Evolutionary conservation across 2,888 invertebrate species (phyloP).

Genomic region (Lapara coniferarum): DNA sequence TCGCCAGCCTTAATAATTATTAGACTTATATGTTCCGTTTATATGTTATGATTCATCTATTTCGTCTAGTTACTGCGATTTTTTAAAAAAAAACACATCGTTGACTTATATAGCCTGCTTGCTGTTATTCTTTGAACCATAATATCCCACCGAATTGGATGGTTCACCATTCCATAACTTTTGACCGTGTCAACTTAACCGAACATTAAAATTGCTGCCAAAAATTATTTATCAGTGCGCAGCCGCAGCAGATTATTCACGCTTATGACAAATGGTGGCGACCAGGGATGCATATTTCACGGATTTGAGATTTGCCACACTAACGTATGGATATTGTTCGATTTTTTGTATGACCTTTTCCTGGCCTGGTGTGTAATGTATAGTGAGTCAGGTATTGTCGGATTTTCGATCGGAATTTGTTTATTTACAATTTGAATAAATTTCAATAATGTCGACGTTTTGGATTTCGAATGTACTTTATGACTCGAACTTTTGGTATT

Average conservation of each 20-base stretch:
- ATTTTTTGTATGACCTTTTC: slow-evolving; percentile 27
- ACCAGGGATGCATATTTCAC: slow-evolving; percentile 61
- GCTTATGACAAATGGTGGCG: slow-evolving; percentile 69
- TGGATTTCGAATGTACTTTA: too few relatives aligned
- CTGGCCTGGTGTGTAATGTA: not conserved
- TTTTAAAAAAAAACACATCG: too few relatives aligned
- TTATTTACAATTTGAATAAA: not conserved
- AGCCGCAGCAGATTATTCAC: slow-evolving; percentile 64
- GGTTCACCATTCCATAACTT: slow-evolving; percentile 34
- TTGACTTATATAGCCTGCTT: too few relatives aligned
- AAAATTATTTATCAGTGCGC: slow-evolving; percentile 69
- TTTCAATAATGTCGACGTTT: too few relatives aligned
- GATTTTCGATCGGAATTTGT: slow-evolving; percentile 1
- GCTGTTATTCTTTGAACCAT: not conserved
- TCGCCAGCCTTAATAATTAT: too few relatives aligned
- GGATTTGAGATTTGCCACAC: slow-evolving; percentile 67
- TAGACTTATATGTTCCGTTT: too few relatives aligned
- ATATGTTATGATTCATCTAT: too few relatives aligned
- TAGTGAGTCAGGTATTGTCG: not conserved
- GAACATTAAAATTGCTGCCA: slow-evolving; percentile 43
- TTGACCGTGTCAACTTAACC: slow-evolving; percentile 32
- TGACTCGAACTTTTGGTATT: too few relatives aligned
- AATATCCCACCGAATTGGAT: slow-evolving; percentile 31
- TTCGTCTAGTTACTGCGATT: too few relatives aligned
- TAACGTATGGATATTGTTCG: slow-evolving; percentile 36